Base-by-base conservation (phyloP, 1,140 invertebrate species). In the Drosophila kurseongensis region DNA sequence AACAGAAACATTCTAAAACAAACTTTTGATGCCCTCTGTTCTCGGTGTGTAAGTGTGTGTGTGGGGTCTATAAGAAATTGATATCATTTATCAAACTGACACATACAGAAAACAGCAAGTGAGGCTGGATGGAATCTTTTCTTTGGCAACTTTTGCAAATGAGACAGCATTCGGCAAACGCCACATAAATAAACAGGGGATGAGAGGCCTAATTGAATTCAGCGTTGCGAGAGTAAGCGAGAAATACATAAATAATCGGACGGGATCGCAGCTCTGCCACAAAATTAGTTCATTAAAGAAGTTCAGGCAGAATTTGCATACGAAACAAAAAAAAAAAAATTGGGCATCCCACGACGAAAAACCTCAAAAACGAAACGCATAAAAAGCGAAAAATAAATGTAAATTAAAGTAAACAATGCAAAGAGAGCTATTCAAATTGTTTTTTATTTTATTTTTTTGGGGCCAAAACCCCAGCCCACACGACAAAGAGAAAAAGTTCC, bases 81-180 rank as follows among this genome's bases (percentile, higher is more conserved):
- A 88, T 88, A 88, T 88, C 75, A 88, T 88, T 88, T 88, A 88
- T 88, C 83, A 88, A 89, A 77, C 71, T 88, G 83, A 88, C 83
- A 86, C 79, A 72, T 60, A 61, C 75, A 81, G 62, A 62, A 48
- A 54, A 23, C 23, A 12, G 50, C 9, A 16, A 23, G 40, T 63
- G 51, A 23, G 40, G 50, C 50, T 55, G 57, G 57, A 48, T 38
- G 29, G 56, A 60, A 67, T 75, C 48, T 66, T 40, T 74, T 82
- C 66, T 42, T 66, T 56, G 56, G 61, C 78, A 85, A 75, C 61
- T 85, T 86, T 85, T 85, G 57, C 82, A 86, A 85, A 85, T 85
- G 82, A 86, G 78, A 47, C 59, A 50, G 63, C 50, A 47, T 55
- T 36, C 54, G 66, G 48, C 55, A 47, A 63, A 59, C 60, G 74